Percentiles rank a stretch among this genome's conserved stretches.
These are phyloP conservation scores for Drosophila yakuba DNA, from an alignment of 1,140 invertebrate genomes.

Conservation along the genomic window DNA sequence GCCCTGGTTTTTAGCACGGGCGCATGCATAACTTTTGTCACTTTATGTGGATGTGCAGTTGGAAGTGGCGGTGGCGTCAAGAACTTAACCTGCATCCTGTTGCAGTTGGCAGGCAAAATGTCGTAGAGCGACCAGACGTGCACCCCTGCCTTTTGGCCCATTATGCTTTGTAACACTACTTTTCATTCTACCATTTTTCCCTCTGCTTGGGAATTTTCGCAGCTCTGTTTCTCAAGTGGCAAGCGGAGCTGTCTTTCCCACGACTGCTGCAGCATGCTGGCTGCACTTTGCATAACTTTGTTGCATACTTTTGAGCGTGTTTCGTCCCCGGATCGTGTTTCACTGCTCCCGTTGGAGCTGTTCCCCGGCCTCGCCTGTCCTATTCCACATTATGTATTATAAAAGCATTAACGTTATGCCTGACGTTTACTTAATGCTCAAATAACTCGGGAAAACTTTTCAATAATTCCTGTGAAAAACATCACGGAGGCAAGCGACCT, in stretches of 20 bases:
- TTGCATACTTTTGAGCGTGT: slow-evolving; percentile 68
- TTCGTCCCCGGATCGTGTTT: slow-evolving; percentile 28
- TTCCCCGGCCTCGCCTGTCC: no score
- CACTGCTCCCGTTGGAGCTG: slow-evolving; percentile 1
- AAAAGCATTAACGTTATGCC: slow-evolving; percentile 77
- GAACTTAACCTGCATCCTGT: slow-evolving; percentile 81
- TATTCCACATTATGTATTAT: slow-evolving; percentile 65
- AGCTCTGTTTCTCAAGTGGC: slow-evolving; percentile 69
- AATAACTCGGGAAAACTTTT: slow-evolving; percentile 63
- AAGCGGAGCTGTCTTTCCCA: slow-evolving; percentile 49
- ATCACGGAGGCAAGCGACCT: slow-evolving; percentile 5
- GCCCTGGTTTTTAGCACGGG: slow-evolving; percentile 44
- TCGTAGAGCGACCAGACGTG: slow-evolving; percentile 36
- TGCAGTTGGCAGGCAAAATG: slow-evolving; percentile 64
- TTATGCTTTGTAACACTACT: slow-evolving; percentile 76
- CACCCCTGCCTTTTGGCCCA: slow-evolving; percentile 50
- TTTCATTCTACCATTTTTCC: slow-evolving; percentile 5
- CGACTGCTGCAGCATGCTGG: slow-evolving; percentile 48
- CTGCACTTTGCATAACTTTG: slow-evolving; percentile 81
- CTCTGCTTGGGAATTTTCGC: slow-evolving; percentile 45
- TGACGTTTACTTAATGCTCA: slow-evolving; percentile 76
- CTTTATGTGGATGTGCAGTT: slow-evolving; percentile 71
- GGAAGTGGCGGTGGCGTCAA: slow-evolving; percentile 63
- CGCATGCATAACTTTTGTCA: slow-evolving; percentile 72
- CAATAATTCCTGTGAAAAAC: slow-evolving; percentile 61